Percentiles rank a stretch among this genome's conserved stretches.
Evolutionary conservation across 2,113 vertebrate species (phyloP).

Genomic region (Ailurus styani): DNA sequence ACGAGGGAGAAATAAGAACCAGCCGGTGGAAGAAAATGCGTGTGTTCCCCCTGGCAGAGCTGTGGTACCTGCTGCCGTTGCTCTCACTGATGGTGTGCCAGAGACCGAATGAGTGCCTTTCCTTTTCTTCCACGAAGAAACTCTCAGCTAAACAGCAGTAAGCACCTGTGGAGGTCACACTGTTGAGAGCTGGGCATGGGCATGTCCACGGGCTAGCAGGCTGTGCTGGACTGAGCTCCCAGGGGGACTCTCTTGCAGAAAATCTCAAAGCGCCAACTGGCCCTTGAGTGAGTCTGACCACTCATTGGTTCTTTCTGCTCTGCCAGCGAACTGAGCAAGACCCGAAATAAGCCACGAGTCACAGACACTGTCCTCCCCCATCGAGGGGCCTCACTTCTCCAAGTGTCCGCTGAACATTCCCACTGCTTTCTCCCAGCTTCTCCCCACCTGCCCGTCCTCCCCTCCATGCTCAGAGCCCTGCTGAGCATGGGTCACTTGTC

Average conservation of each 20-base stretch:
- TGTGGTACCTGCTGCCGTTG: fast-evolving
- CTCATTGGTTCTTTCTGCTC: not conserved
- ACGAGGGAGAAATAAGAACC: not conserved
- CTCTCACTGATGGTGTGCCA: not conserved
- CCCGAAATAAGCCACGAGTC: not conserved
- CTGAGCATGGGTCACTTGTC: not conserved
- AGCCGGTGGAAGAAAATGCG: not conserved
- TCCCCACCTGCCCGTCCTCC: not conserved
- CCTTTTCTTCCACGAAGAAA: not conserved
- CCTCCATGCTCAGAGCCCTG: not conserved
- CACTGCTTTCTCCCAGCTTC: not conserved
- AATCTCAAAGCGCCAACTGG: not conserved
- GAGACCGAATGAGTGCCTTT: not conserved
- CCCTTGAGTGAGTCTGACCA: not conserved
- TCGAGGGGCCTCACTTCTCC: not conserved
- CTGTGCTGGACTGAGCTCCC: not conserved
- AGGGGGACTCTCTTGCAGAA: not conserved
- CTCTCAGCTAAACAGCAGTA: not conserved
- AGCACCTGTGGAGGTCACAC: not conserved
- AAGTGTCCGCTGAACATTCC: not conserved
- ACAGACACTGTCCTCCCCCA: not conserved
- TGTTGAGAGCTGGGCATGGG: not conserved
- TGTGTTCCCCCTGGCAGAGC: fast-evolving
- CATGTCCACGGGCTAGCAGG: fast-evolving
- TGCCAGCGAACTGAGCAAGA: not conserved